Base-by-base conservation (phyloP, 2,888 invertebrate species). In the Amaurobius ferox region DNA sequence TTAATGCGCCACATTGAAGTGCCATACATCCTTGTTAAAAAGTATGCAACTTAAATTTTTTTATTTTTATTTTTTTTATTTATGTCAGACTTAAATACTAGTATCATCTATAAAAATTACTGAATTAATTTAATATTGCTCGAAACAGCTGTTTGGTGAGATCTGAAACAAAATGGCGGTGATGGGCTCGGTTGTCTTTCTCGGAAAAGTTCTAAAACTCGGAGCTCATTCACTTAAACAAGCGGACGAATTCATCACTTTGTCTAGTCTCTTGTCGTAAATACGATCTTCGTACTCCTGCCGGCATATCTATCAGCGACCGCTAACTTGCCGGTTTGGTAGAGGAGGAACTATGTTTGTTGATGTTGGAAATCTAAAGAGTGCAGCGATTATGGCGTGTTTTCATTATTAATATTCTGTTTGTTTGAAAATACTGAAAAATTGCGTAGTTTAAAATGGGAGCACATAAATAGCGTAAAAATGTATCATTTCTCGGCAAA, bases 251-350 rank as follows among this genome's bases (percentile, higher is more conserved):
- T 55, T 55, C 55, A 55, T 55, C 55, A 23, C 55, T 23, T 23
- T 55, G 55, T 23, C 55, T 55, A 55, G 5, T 55, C 55, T 26
- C 13, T 26, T 6, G 19, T 39, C 26, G 40, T 48, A 29, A 29
- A 48, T 35, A 61, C 61, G 23, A 39, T 29, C 74, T 30, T 40
- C 74, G 28, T 30, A 66, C 30, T 32, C 32, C 26, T 32, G 16
- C 32, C n/a, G 19, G 64, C 19, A 66, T 55, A 32, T 77, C 67
- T 26, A 35, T 77, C 77, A 67, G 48, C 67, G 35, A n/a, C 23
- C 30, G 13, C 77, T 35, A 48, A 28, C 26, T 66, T 77, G 67
- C 55, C 30, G 55, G 16, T 77, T 48, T 9, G 30, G 30, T 30
- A 26, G 48, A 28, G 67, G 55, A 68, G 11, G 19, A 26, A 29